Evolutionary conservation across 2,888 invertebrate genomes (phyloP).

Genomic region (Caenorhabditis virilis): DNA sequence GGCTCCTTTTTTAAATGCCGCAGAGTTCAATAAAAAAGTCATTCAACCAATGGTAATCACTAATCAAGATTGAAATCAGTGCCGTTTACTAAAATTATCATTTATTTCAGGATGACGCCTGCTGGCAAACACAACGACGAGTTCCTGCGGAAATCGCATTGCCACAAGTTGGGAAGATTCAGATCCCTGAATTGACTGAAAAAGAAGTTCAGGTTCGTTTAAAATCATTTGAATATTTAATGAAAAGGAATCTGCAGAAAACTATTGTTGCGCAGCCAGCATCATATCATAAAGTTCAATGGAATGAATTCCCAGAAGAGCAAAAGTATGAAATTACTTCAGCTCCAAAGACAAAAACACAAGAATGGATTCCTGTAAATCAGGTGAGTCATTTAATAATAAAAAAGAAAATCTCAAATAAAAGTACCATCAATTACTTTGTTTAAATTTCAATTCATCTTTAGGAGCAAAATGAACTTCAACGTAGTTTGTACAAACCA

Average conservation of each 20-base stretch:
- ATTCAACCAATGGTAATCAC: conserved; percentile 22
- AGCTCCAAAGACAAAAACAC: conserved; percentile 61
- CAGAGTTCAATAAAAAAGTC: conserved; percentile 26
- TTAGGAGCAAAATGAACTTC: conserved; percentile 44
- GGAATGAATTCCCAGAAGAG: conserved; percentile 67
- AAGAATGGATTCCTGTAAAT: conserved; percentile 63
- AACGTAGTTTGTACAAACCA: conserved; percentile 58
- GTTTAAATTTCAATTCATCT: background rate
- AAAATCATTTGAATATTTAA: conserved; percentile 1
- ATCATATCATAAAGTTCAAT: conserved; percentile 54
- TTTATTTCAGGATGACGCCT: conserved; percentile 51
- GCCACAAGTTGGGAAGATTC: conserved; percentile 55
- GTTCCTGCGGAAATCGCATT: conserved; percentile 47
- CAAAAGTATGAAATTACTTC: conserved; percentile 39
- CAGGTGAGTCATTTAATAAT: conserved; percentile 20
- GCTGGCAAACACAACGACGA: conserved; percentile 57
- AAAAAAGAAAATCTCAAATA: conserved; percentile 4
- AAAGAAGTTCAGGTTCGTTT: conserved; percentile 45
- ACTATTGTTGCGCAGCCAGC: conserved; percentile 63
- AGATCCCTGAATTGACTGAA: conserved; percentile 50
- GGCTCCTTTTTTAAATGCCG: conserved; percentile 18
- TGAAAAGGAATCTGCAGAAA: conserved; percentile 48
- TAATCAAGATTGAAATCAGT: background rate
- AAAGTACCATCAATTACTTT: background rate
- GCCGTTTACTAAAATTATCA: background rate